Evolutionary conservation across 23 tunicate species (phyloP).

Genomic region (Phallusia fumigata): DNA sequence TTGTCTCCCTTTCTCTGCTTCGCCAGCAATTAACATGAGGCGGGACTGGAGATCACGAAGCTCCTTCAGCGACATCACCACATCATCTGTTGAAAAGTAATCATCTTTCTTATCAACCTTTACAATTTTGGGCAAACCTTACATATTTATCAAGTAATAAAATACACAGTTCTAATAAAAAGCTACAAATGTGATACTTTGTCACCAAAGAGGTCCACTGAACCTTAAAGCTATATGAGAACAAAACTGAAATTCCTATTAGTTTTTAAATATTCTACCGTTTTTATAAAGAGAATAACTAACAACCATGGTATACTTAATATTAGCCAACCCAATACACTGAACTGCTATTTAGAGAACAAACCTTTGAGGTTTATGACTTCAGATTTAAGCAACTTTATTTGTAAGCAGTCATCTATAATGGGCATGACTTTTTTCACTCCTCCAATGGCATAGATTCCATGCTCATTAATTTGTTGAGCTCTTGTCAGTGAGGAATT

Average conservation of each 20-base stretch:
- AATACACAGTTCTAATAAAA: too few species aligned
- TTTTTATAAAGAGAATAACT: too few species aligned
- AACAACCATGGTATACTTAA: too few species aligned
- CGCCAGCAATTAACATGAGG: constrained; percentile 82
- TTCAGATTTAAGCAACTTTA: background rate
- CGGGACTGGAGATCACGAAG: constrained; percentile 62
- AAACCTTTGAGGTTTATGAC: background rate
- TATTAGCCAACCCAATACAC: too few species aligned
- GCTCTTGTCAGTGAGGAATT: constrained; percentile 34
- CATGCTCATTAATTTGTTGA: constrained; percentile 36
- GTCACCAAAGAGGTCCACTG: too few species aligned
- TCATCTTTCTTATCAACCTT: background rate
- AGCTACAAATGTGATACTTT: too few species aligned
- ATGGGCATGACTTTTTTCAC: constrained; percentile 15
- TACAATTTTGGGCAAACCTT: background rate
- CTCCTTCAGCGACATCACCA: constrained; percentile 35
- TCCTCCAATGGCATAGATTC: constrained; percentile 31
- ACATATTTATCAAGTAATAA: too few species aligned
- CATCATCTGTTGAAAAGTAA: background rate
- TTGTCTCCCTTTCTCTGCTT: constrained; percentile 53
- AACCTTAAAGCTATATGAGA: too few species aligned
- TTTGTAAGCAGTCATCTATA: constrained; percentile 18
- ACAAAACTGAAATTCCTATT: too few species aligned
- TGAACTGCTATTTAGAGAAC: background rate
- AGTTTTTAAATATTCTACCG: too few species aligned